These are phyloP conservation scores for Hyposmocoma kahamanoa DNA, from an alignment of 1,140 invertebrate species.

Conservation along the genomic window DNA sequence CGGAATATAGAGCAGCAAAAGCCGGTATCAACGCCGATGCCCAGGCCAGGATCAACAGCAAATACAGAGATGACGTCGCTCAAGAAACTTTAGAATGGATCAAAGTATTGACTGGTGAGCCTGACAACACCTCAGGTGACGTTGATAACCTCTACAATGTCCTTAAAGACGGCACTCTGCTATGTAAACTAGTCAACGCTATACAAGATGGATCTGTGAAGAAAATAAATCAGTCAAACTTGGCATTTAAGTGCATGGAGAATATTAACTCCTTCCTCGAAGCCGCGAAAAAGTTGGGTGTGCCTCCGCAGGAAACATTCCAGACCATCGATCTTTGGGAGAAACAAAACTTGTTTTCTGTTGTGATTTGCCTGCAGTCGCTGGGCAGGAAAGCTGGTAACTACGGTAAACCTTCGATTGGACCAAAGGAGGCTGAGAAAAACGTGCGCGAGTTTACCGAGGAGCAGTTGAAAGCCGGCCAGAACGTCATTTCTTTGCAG, in stretches of 20 bases:
- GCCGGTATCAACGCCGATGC: constrained; percentile 67
- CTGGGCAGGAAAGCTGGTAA: constrained; percentile 94
- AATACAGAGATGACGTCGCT: constrained; percentile 94
- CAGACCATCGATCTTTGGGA: constrained; percentile 98
- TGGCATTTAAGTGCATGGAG: constrained; percentile 99
- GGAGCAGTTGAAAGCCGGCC: constrained; percentile 92
- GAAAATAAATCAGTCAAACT: constrained; percentile 89
- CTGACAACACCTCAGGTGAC: constrained; percentile 86
- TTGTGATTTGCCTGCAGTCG: constrained; percentile 95
- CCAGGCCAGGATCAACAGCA: constrained; percentile 85
- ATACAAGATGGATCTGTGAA: constrained; percentile 88
- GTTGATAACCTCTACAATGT: constrained; percentile 93
- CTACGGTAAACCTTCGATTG: constrained; percentile 91
- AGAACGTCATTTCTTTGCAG: constrained; percentile 93
- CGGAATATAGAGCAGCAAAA: constrained; percentile 60
- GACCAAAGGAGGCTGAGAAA: constrained; percentile 94
- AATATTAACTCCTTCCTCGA: constrained; percentile 97
- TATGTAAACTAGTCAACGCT: constrained; percentile 89
- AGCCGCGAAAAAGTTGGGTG: constrained; percentile 89
- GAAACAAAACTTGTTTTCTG: constrained; percentile 95
- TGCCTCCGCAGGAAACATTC: constrained; percentile 96
- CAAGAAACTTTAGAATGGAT: constrained; percentile 94
- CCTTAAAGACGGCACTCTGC: constrained; percentile 87
- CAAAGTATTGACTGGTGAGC: constrained; percentile 84
- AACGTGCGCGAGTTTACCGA: constrained; percentile 91